Base-by-base conservation (phyloP, 1,140 invertebrate species). In the Oncopeltus fasciatus region DNA sequence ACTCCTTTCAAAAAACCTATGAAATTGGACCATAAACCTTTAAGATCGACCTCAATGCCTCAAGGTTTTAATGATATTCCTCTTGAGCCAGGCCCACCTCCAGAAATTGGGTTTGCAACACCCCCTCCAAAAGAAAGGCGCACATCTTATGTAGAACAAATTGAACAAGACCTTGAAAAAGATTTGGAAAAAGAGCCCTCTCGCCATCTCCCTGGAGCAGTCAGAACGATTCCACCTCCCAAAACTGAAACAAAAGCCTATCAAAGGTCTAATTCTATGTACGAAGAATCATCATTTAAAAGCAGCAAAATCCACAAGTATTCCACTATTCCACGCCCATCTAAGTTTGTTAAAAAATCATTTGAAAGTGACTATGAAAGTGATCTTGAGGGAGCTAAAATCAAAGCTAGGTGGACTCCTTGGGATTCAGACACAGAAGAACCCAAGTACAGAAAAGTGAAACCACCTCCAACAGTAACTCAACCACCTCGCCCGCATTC, bases 281-380 rank as follows among this genome's bases (percentile, higher is more conserved):
- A 24, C 33, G 59, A 64, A 28, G 60, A 62, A 20, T 24, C 71
- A 62, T 70, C 74, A 8, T 74, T 72, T 59, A 72, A 76, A 68
- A 70, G 68, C 62, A 73, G 77, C 62, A 60, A 24, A 56, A 58
- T 31, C 27, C 59, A 33, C 63, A 71, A 66, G 56, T 69, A 66
- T 64, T 68, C 43, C 53, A 77, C 79, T 14, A 76, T 81, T 1
- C 77, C 81, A 0, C 73, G 77, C 20, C 82, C 83, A 9, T 76
- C 76, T 0, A 85, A 83, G 67, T 83, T 85, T 68, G 72, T 79
- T 0, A 82, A 80, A 67, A 78, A 78, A 21, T 75, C 75, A 43
- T 75, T 80, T 63, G 83, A 85, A 65, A 85, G 83, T 65, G 85
- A 86, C 65, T 86, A 87, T 67, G 84, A 86, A 70, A 85, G 83